Conservation (phyloP, 2,113 vertebrate species). For the Potamarius usumacintae region DNA sequence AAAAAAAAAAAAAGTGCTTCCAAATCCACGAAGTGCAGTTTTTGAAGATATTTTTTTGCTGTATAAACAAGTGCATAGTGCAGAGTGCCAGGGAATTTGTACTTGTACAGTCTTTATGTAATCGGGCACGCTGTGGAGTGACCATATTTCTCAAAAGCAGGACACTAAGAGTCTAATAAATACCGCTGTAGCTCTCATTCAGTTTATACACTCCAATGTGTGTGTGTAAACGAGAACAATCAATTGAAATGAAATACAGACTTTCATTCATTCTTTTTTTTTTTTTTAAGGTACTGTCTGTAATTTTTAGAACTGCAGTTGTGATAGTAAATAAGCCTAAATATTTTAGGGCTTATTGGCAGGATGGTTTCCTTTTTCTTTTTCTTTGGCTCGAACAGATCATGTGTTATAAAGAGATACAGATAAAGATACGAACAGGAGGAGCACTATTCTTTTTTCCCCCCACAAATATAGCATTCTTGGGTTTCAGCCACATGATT, state of each 20-base stretch:
- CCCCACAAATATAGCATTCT: no score
- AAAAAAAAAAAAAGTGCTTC: background rate
- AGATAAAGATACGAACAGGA: no score
- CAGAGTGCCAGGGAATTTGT: background rate
- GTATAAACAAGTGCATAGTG: background rate
- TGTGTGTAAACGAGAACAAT: background rate
- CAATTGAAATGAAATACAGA: no score
- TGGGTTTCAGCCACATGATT: no score
- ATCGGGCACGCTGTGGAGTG: background rate
- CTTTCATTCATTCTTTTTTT: background rate
- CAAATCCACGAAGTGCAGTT: background rate
- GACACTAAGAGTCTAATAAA: background rate
- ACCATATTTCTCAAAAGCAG: background rate
- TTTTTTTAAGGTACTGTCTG: background rate
- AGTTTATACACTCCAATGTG: background rate
- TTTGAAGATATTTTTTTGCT: background rate
- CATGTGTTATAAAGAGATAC: background rate
- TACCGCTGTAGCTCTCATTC: background rate
- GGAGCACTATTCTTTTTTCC: no score
- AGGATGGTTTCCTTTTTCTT: background rate
- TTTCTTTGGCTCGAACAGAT: background rate
- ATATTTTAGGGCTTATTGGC: background rate
- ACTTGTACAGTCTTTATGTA: background rate
- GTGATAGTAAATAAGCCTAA: no score
- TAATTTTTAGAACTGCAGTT: background rate